A percentile compares a stretch with the other conserved stretches of the same genome.
Evolutionary conservation across 2,888 invertebrate species (phyloP).

Genomic region (Dasypolia templi): DNA sequence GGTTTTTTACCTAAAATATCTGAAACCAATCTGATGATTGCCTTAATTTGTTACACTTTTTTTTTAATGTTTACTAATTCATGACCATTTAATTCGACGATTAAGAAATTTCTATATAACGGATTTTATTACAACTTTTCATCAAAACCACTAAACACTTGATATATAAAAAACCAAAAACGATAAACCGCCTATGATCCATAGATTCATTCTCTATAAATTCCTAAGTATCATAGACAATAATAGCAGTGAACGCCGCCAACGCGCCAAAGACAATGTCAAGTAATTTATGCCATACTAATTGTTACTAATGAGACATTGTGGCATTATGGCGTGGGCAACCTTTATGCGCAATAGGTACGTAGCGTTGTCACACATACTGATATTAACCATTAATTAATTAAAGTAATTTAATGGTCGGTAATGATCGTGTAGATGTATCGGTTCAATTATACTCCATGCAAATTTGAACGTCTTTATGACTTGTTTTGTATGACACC

Average conservation of each 20-base stretch:
- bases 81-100: slow-evolving; percentile 31
- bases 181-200: slow-evolving; percentile 22
- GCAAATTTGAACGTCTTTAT: slow-evolving; percentile 46
- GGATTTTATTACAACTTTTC: not conserved
- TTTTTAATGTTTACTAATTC: slow-evolving; percentile 21
- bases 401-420: slow-evolving; percentile 63
- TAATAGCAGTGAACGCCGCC: slow-evolving; percentile 70
- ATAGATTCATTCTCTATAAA: slow-evolving; percentile 61
- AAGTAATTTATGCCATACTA: slow-evolving; percentile 85
- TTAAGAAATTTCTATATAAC: slow-evolving; percentile 25
- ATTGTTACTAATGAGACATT: slow-evolving; percentile 85
- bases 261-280: slow-evolving; percentile 75
- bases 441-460: slow-evolving; percentile 46
- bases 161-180: slow-evolving; percentile 10
- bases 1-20: slow-evolving; percentile 28
- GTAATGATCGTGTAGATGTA: slow-evolving; percentile 62
- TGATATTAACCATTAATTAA: slow-evolving; percentile 63
- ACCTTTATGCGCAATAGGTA: slow-evolving; percentile 50
- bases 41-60: slow-evolving; percentile 5
- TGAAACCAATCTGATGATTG: slow-evolving; percentile 52
- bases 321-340: slow-evolving; percentile 79
- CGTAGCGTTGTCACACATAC: slow-evolving; percentile 56
- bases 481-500: slow-evolving; percentile 28
- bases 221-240: slow-evolving; percentile 67
- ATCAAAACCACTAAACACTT: slow-evolving; percentile 6